These are phyloP conservation scores for Melitaea athalia DNA, from an alignment of 2,888 invertebrate species.

Conservation along the genomic window DNA sequence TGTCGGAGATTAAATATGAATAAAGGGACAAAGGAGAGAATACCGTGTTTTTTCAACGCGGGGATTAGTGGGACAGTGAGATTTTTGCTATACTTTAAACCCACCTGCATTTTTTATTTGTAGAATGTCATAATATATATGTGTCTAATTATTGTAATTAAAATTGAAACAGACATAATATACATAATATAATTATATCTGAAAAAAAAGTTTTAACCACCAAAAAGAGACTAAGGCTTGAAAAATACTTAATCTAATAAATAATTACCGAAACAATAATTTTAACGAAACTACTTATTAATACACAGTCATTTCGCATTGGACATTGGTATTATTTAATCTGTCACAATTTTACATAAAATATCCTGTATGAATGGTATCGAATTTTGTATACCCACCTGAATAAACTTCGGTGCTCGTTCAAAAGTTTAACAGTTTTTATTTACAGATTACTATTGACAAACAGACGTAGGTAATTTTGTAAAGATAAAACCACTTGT, in stretches of 20 bases:
- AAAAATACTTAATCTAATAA: not conserved
- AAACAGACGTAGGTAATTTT: constrained; percentile 74
- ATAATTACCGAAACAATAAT: not conserved
- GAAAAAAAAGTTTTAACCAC: not conserved
- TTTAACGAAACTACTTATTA: not conserved
- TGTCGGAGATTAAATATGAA: constrained; percentile 80
- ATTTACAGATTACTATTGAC: constrained; percentile 77
- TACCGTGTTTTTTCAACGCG: constrained; percentile 31
- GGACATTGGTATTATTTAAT: constrained; percentile 20
- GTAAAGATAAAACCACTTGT: constrained; percentile 47
- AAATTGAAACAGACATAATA: not conserved
- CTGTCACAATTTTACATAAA: constrained; percentile 32
- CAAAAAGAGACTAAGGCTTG: not conserved
- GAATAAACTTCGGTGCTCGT: constrained; percentile 68
- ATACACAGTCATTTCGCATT: constrained; percentile 13
- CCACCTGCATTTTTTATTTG: constrained; percentile 14
- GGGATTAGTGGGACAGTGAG: constrained; percentile 23
- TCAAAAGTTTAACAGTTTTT: constrained; percentile 79
- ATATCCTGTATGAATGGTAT: constrained; percentile 46
- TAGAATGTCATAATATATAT: constrained; percentile 4
- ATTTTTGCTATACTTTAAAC: constrained; percentile 25
- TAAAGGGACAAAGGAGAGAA: constrained; percentile 55
- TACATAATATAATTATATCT: too few relatives aligned
- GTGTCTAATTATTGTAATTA: constrained; percentile 8
- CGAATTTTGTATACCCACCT: constrained; percentile 61